Base-by-base conservation (phyloP, 2,797 vertebrate species). In the Diplodus sargus region DNA sequence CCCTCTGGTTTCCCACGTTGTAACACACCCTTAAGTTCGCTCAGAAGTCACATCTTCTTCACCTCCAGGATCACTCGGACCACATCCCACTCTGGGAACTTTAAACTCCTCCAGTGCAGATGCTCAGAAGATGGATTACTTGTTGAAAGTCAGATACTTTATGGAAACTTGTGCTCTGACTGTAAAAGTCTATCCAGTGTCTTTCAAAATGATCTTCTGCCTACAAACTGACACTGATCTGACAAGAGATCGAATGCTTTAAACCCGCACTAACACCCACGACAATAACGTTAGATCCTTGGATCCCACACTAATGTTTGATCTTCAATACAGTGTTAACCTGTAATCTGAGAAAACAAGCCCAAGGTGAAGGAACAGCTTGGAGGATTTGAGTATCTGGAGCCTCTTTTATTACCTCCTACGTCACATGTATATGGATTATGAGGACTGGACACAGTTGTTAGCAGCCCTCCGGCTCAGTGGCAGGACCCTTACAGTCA, bases 1-100 rank as follows among this genome's bases (percentile, higher is more conserved):
- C 79, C 78, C 63, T 76, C 78, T 66, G 80, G 23, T 69, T 87
- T 77, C 75, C 48, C 66, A 53, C 78, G 61, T 62, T 79, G 20
- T 11, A 77, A 80, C 74, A 66, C 74, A 78, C 79, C 74, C 80
- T 61, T 28, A 30, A 59, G 43, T 77, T 83, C 23, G 5, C 67
- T 84, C 52, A 47, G 63, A 70, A 62, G 56, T 77, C 54, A 45
- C 60, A 59, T 77, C 61, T 34, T 61, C 43, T 43, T 65, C 47
- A 58, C 20, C 42, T 82, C 47, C 54, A 42, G 57, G 54, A 47
- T 59, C 12, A 15, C 47, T 76, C 76, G 16, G 67, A 61, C 71
- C 39, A n/a, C 13, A n/a, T 82, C 25, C 75, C 22, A 17, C 62
- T 73, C 43, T 18, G n/a, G 43, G 20, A 15, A n/a, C 39, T 39